Base-by-base conservation (phyloP, 2,113 vertebrate species). In the Tympanuchus pallidicinctus region DNA sequence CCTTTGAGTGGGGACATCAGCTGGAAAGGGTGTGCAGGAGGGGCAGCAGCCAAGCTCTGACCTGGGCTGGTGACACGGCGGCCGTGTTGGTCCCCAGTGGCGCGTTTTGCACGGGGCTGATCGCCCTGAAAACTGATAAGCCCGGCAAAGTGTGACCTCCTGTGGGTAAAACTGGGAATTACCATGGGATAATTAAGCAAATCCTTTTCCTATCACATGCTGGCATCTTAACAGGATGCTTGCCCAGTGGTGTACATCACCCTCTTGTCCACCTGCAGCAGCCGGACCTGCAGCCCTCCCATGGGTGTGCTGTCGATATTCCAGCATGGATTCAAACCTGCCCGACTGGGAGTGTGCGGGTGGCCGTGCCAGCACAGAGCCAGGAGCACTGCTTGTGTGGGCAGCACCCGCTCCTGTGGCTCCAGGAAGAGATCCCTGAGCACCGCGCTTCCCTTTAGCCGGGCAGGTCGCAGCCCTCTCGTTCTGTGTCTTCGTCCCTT, bases 131-230 rank as follows among this genome's bases (percentile, higher is more conserved):
- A 61, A 40, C 59, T 83, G 75, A 15, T 75, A 60, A 84, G 19
- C 28, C 77, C 65, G 75, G 83, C 64, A 22, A 94, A 94, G 92
- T 90, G 71, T 94, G 96, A 92, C 95, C 94, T 86, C 93, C 82
- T 90, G 96, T 95, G 96, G 93, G 52, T 67, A 45, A 86, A 93
- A 47, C 40, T 30, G 47, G 90, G 90, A 95, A 96, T 87, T 96
- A 52, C 95, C 36, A 8, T 45, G 45, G 59, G 48, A 93, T 86
- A 88, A 90, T 64, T 45, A 57, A 52, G 38, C 32, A 74, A 82
- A 81, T 75, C 38, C 40, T 65, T 82, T 71, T 36, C 20, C 1
- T 77, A 24, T 52, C 76, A 22, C 0, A 0, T 43, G 61, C 36
- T 32, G 18, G 64, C 18, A 38, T 74, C 75, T 43, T 77, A 57